phyloP scores from a whole-genome alignment of 2,797 vertebrate genomes.

The Thalassophryne amazonica region DNA sequence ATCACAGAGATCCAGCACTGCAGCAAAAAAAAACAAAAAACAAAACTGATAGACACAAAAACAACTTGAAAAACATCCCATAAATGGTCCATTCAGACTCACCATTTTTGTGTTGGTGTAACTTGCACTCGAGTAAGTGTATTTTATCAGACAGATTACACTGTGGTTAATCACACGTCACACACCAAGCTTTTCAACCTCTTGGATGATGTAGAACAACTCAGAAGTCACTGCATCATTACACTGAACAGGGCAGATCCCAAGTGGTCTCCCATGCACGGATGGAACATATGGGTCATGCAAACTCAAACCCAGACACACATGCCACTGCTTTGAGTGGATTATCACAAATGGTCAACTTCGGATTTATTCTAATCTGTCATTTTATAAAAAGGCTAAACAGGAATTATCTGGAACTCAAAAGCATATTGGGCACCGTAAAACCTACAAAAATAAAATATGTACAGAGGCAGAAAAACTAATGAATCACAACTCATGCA shows the following conservation, averaged over 20 bases:
- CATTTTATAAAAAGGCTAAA: conserved; percentile 43
- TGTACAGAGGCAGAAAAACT: not conserved
- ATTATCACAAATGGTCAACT: conserved; percentile 47
- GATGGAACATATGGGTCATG: conserved; percentile 41
- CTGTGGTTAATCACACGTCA: not conserved
- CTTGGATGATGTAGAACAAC: not conserved
- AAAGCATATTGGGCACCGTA: not conserved
- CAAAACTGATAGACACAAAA: too few species aligned
- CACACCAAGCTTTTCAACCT: not conserved
- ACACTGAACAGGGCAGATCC: conserved; percentile 10
- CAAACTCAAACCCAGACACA: conserved; percentile 31
- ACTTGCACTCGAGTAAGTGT: too few species aligned
- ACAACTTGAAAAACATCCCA: too few species aligned
- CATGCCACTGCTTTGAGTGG: conserved; percentile 30
- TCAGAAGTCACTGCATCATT: not conserved
- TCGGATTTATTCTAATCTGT: conserved; percentile 49
- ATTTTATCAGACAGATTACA: not conserved
- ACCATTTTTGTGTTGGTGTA: too few species aligned
- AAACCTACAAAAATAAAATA: not conserved
- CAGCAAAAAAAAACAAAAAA: too few species aligned
- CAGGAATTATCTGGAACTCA: conserved; percentile 36
- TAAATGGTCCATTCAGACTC: too few species aligned
- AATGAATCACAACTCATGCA: conserved; percentile 1
- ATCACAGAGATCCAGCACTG: not conserved
- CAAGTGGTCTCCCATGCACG: conserved; percentile 40